phyloP scores from a whole-genome alignment of 2,888 invertebrate species.

The Galerucella calmariensis region DNA sequence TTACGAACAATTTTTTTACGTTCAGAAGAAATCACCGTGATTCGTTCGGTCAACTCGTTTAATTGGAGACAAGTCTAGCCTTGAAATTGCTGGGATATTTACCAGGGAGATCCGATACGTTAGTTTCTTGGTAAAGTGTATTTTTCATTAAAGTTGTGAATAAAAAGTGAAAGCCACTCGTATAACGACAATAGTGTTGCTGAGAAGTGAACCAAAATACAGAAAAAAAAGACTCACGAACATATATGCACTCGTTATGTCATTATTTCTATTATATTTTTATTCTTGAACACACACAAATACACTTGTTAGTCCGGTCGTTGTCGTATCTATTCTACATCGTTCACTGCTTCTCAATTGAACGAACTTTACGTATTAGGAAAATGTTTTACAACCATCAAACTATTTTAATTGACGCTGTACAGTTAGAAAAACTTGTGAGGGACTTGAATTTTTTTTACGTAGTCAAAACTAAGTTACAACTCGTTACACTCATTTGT shows the following conservation, averaged over 20 bases:
- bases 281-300: constrained; percentile 44
- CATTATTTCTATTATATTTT: constrained; percentile 48
- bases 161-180: neutral
- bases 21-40: constrained; percentile 41
- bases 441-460: too few relatives aligned
- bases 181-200: neutral
- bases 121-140: neutral
- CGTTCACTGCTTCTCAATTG: too few relatives aligned
- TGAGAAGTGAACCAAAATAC: constrained; percentile 23
- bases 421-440: too few relatives aligned
- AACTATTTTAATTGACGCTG: too few relatives aligned
- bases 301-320: constrained; percentile 46
- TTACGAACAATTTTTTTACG: constrained; percentile 34
- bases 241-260: constrained; percentile 43
- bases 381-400: too few relatives aligned
- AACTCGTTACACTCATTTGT: too few relatives aligned
- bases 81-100: neutral
- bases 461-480: too few relatives aligned
- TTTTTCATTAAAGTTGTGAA: too few relatives aligned
- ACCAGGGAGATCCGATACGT: neutral
- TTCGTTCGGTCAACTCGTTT: constrained; percentile 37
- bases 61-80: constrained; percentile 26
- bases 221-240: constrained; percentile 36
- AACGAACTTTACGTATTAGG: too few relatives aligned
- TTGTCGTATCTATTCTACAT: constrained; percentile 36